A percentile compares a stretch with the other conserved stretches of the same genome.
Conservation (phyloP, 2,797 vertebrate species). For the Lepilemur septentrionalis region DNA sequence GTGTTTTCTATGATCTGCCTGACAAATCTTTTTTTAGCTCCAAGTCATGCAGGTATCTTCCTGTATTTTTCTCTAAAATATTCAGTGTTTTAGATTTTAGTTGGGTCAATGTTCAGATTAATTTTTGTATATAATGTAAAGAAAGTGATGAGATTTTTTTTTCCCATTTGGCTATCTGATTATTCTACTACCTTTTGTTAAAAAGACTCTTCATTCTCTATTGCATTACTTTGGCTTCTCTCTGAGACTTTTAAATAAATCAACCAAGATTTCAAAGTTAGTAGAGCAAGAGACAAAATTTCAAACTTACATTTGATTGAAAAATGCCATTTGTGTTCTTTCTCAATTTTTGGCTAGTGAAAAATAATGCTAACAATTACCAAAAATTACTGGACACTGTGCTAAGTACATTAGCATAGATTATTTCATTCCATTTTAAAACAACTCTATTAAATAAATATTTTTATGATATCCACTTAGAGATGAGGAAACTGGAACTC, state of each 20-base stretch:
- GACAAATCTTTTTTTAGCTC: neutral
- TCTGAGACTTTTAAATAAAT: neutral
- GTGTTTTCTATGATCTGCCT: neutral
- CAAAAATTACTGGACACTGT: neutral
- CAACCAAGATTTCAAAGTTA: neutral
- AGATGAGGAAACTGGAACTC: neutral
- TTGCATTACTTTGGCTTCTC: neutral
- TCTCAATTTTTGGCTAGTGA: neutral
- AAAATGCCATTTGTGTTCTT: neutral
- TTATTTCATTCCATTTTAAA: neutral
- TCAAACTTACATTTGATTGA: neutral
- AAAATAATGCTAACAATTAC: neutral
- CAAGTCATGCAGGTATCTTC: neutral
- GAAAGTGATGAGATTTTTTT: neutral
- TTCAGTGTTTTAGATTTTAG: neutral
- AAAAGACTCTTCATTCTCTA: neutral
- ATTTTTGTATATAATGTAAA: neutral
- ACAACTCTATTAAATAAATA: neutral
- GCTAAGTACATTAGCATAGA: neutral
- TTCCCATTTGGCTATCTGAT: neutral
- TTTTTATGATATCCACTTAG: neutral
- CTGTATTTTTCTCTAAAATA: neutral
- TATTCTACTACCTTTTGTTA: neutral
- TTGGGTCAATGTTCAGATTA: neutral
- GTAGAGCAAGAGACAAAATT: neutral